Percentiles rank a stretch among this genome's conserved stretches.
Conservation (phyloP, 2,113 vertebrate species). For the Petroica traversi region DNA sequence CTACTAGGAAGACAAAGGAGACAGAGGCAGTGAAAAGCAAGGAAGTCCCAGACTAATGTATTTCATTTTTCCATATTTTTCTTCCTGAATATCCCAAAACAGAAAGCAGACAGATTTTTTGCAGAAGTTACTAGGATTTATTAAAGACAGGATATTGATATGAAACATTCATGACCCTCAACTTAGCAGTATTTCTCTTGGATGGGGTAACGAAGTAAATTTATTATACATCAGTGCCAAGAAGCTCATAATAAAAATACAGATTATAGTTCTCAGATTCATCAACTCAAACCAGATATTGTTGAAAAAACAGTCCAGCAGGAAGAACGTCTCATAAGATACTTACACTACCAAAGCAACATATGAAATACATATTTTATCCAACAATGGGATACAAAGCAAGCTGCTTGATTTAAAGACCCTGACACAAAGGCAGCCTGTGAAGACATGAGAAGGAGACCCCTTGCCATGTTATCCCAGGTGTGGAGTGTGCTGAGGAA, state of each 20-base stretch:
- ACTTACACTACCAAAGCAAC: background rate
- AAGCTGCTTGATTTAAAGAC: background rate
- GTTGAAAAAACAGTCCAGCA: conserved; percentile 15
- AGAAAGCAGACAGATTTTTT: conserved; percentile 34
- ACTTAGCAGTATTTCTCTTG: conserved; percentile 57
- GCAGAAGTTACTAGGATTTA: conserved; percentile 54
- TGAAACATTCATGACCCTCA: conserved; percentile 62
- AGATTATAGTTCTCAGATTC: conserved; percentile 53
- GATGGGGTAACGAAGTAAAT: conserved; percentile 24
- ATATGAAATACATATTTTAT: conserved; percentile 41
- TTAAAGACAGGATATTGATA: conserved; percentile 59
- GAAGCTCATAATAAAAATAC: conserved; percentile 59
- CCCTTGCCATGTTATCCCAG: background rate
- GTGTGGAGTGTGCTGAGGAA: background rate
- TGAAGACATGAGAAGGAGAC: background rate
- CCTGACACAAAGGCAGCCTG: conserved; percentile 1
- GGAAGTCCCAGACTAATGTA: background rate
- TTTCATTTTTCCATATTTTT: background rate
- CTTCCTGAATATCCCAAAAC: background rate
- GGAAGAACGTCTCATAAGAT: conserved; percentile 15
- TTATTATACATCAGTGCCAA: conserved; percentile 54
- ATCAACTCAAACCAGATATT: conserved; percentile 55
- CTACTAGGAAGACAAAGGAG: background rate
- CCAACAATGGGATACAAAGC: conserved; percentile 1
- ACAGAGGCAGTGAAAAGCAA: conserved; percentile 8